These are phyloP conservation scores for Rhopalosiphum maidis DNA, from an alignment of 1,140 invertebrate genomes.

Conservation along the genomic window DNA sequence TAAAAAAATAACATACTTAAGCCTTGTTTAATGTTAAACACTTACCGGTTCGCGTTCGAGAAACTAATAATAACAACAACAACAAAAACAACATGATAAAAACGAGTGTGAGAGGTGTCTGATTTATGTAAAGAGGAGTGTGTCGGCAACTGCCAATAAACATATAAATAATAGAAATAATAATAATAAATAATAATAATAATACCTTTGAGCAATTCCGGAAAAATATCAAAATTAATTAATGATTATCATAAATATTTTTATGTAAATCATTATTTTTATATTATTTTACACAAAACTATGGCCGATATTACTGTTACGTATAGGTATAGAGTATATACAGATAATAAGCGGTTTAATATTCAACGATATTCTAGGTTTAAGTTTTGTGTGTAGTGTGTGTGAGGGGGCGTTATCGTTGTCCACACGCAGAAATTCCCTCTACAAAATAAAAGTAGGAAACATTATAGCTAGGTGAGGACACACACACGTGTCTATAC, in stretches of 20 bases:
- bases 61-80: background rate
- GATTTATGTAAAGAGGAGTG: background rate
- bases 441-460: background rate
- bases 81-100: background rate
- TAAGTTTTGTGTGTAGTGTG: background rate
- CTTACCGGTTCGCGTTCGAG: background rate
- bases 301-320: background rate
- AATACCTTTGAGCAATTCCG: background rate
- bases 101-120: background rate
- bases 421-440: background rate
- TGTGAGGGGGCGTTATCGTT: background rate
- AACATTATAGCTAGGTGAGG: background rate
- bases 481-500: background rate
- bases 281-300: background rate
- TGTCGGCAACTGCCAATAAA: background rate
- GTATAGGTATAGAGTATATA: background rate
- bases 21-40: background rate
- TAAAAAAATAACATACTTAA: background rate
- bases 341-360: background rate
- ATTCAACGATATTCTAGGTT: background rate
- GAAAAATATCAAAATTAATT: background rate
- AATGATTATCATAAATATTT: slow-evolving; percentile 8
- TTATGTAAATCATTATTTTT: background rate
- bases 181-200: background rate
- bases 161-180: background rate